phyloP scores from a whole-genome alignment of 2,113 vertebrate species.

The Indicator indicator region DNA sequence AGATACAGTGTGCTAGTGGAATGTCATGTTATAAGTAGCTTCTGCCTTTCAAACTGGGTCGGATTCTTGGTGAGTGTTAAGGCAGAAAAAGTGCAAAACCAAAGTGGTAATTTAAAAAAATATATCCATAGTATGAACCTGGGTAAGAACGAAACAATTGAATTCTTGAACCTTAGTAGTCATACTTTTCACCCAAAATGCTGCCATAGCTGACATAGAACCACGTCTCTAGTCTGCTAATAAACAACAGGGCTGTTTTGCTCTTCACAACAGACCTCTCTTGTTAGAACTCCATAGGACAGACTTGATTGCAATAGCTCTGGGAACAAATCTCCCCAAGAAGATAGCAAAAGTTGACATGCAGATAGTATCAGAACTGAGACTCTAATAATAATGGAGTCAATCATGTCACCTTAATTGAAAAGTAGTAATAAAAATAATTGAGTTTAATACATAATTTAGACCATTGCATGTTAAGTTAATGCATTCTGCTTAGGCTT shows the following conservation, averaged over 20 bases:
- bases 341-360: not conserved
- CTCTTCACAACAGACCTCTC: not conserved
- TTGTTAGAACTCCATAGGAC: not conserved
- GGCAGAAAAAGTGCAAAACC: not conserved
- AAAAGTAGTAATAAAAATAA: constrained; percentile 81
- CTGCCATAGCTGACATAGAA: not conserved
- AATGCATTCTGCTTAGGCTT: constrained; percentile 67
- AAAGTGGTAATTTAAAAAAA: not conserved
- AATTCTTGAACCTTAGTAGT: not conserved
- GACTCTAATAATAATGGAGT: constrained; percentile 37
- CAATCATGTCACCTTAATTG: constrained; percentile 72
- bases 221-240: not conserved
- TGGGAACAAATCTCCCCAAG: not conserved
- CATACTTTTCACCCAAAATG: not conserved
- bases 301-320: not conserved
- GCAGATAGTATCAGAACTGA: not conserved
- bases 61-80: not conserved
- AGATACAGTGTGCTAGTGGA: not conserved
- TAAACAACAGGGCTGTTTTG: not conserved
- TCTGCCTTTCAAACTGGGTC: not conserved
- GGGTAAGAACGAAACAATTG: not conserved
- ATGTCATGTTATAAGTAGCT: not conserved
- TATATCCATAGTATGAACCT: not conserved
- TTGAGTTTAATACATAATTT: constrained; percentile 81
- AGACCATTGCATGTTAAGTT: constrained; percentile 64